These are phyloP conservation scores for Lasioglossum zephyrum DNA, from an alignment of 2,888 invertebrate genomes.

Conservation along the genomic window DNA sequence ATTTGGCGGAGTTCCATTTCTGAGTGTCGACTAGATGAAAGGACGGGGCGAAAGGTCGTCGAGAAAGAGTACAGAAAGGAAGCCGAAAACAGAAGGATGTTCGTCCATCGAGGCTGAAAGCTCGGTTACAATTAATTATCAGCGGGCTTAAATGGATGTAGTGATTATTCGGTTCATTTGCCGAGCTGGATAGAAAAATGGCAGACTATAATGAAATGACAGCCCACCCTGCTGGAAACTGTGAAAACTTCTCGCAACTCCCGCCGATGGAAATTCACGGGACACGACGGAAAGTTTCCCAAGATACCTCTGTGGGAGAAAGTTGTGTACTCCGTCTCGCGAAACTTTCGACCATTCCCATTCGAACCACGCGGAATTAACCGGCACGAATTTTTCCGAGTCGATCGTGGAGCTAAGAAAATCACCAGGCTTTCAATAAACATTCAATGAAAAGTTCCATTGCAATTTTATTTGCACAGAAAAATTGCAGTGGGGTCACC, in stretches of 20 bases:
- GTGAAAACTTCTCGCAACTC: neutral
- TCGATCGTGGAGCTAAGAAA: neutral
- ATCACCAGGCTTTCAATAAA: neutral
- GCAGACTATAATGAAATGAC: neutral
- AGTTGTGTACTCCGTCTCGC: slow-evolving; percentile 3
- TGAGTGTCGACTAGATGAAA: slow-evolving; percentile 53
- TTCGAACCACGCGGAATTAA: slow-evolving; percentile 1
- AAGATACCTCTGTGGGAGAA: neutral
- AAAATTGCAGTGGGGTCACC: too few species aligned
- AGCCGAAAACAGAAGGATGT: slow-evolving; percentile 16
- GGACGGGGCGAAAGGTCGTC: slow-evolving; percentile 18
- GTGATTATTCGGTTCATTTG: slow-evolving; percentile 24
- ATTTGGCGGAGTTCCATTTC: slow-evolving; percentile 53
- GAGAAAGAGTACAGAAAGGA: slow-evolving; percentile 7
- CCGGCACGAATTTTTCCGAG: neutral
- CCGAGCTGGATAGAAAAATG: neutral
- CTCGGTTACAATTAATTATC: slow-evolving; percentile 57
- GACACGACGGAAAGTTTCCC: slow-evolving; percentile 22
- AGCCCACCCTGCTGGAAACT: neutral
- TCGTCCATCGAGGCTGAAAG: neutral
- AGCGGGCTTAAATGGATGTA: slow-evolving; percentile 36
- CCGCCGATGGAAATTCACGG: neutral
- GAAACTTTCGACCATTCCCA: slow-evolving; percentile 2
- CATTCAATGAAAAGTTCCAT: neutral
- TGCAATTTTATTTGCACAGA: too few species aligned